Evolutionary conservation across 1,140 invertebrate genomes (phyloP), one percentile per base, ranked within the genome.

Genomic region (Aphelinus certus): DNA sequence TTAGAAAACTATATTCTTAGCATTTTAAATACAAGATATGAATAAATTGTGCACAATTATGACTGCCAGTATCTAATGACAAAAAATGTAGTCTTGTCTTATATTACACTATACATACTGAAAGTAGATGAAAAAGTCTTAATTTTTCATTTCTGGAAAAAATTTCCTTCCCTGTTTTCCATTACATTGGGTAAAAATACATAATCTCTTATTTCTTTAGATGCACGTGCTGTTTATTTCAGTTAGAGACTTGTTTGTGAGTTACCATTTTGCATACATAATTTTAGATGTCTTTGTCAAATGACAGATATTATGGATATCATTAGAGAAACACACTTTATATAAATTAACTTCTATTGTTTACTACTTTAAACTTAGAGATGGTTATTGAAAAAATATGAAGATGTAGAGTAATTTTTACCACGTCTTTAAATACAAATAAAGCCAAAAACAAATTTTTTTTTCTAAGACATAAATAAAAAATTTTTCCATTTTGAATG

Each of bases 241-340:
- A 70, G 64, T 69, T 63, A 71, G 61, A 71, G 65, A 66, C 42
- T 58, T 71, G 57, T 61, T 26, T 63, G 62, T 75, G 56, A 72
- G 63, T 62, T n/a, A 53, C 26, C 42, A 73, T 68, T 64, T 57
- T 62, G 69, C 45, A 68, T 49, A 55, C 47, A 63, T 67, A 47
- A 57, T 68, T 55, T 45, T 46, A 61, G 63, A 72, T 70, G 47
- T 42, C n/a, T 43, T 60, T 49, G 4, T 51, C 10, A 51, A 45
- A 66, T 48, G 26, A 48, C 3, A 47, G 58, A 72, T 58, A 70
- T 26, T 26, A 26, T 26, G 26, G 26, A 26, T 26, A 26, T 26
- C 26, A 26, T 26, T 26, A 26, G 26, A 26, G 26, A 26, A 26
- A 26, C 26, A 26, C 26, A 26, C 26, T 26, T 26, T 26, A 26